These are phyloP conservation scores for Tachyglossus aculeatus DNA, from an alignment of 2,797 vertebrate genomes.

Conservation along the genomic window DNA sequence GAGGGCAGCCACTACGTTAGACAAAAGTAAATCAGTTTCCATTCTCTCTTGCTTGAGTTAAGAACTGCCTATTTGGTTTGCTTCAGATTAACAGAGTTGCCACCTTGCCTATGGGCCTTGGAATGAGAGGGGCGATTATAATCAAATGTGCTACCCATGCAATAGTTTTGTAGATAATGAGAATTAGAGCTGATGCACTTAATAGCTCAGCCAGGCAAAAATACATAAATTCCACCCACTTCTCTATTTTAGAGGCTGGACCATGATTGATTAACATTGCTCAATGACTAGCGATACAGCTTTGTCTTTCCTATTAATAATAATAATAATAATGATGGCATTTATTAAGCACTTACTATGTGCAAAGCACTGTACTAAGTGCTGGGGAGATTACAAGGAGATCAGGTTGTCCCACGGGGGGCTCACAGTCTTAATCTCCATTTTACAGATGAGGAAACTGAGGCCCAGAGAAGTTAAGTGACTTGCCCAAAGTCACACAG, in stretches of 20 bases:
- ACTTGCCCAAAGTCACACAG: too few relatives aligned
- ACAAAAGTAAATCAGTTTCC: too few relatives aligned
- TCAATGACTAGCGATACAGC: neutral
- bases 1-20: too few relatives aligned
- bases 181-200: neutral
- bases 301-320: neutral
- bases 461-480: too few relatives aligned
- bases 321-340: neutral
- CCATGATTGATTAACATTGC: conserved; percentile 2
- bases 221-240: neutral
- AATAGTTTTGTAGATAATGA: neutral
- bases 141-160: neutral
- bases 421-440: too few relatives aligned
- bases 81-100: neutral
- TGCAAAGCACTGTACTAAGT: too few relatives aligned
- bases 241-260: neutral
- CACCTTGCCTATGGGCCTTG: neutral
- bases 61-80: neutral
- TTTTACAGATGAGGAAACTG: too few relatives aligned
- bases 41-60: neutral
- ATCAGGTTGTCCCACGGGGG: too few relatives aligned
- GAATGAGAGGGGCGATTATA: conserved; percentile 9
- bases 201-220: neutral
- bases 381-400: too few relatives aligned
- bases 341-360: too few relatives aligned